Conservation (phyloP, 1,140 invertebrate species). For the Acromyrmex heyeri region DNA sequence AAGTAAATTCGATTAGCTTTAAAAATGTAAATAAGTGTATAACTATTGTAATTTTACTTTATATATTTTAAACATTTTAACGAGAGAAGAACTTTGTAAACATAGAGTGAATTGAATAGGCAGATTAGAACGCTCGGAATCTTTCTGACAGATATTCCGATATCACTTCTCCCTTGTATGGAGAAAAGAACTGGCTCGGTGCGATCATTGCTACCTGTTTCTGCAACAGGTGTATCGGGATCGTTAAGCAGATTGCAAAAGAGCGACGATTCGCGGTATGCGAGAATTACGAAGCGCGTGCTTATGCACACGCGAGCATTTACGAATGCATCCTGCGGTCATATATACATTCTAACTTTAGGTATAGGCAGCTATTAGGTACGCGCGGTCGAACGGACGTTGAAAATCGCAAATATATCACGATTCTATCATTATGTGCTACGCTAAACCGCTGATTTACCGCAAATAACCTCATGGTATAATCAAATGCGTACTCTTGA, state of each 20-base stretch:
- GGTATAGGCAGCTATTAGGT: not conserved
- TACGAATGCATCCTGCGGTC: conserved; percentile 50
- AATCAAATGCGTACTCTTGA: conserved; percentile 28
- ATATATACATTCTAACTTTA: conserved; percentile 9
- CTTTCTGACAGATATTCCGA: conserved; percentile 16
- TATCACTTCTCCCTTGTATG: conserved; percentile 1
- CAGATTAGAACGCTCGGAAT: not conserved
- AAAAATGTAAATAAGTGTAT: not conserved
- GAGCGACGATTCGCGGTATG: conserved; percentile 64
- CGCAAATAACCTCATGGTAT: not conserved
- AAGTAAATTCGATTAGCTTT: not conserved
- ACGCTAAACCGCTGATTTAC: conserved; percentile 23
- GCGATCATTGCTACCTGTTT: conserved; percentile 54
- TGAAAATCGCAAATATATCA: conserved; percentile 59
- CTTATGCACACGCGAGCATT: conserved; percentile 56
- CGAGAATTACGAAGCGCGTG: conserved; percentile 48
- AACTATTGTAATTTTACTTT: not conserved
- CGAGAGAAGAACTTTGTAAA: not conserved
- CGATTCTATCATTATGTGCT: conserved; percentile 52
- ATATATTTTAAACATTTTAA: not conserved
- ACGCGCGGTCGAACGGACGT: conserved; percentile 19
- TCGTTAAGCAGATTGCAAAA: conserved; percentile 76
- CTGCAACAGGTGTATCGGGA: conserved; percentile 75
- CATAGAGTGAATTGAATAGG: not conserved
- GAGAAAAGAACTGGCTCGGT: conserved; percentile 36